phyloP scores from a whole-genome alignment of 2,113 vertebrate genomes.

The Rallus limicola region DNA sequence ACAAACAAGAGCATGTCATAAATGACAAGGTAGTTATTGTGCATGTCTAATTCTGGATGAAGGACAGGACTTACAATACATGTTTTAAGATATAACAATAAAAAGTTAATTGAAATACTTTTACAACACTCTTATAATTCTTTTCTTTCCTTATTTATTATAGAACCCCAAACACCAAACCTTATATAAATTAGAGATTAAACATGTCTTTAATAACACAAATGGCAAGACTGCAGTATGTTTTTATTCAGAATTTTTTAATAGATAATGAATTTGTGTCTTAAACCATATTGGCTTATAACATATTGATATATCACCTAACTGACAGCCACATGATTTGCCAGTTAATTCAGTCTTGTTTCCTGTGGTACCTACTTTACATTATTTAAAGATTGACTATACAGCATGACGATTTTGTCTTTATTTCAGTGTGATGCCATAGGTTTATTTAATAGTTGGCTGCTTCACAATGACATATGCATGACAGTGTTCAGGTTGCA shows the following conservation, averaged over 20 bases:
- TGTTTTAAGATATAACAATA: slow-evolving; percentile 1
- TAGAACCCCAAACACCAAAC: background rate
- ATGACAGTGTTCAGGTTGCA: background rate
- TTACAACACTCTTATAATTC: background rate
- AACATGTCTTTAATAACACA: background rate
- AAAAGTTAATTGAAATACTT: slow-evolving; percentile 36
- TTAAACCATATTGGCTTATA: background rate
- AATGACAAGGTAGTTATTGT: background rate
- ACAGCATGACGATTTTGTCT: background rate
- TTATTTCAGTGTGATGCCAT: background rate
- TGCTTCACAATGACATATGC: background rate
- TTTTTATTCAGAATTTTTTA: background rate
- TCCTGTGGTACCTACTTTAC: background rate
- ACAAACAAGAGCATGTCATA: background rate
- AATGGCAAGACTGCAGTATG: background rate
- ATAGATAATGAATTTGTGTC: background rate
- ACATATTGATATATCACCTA: background rate
- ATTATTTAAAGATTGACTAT: background rate
- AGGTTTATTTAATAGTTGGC: background rate
- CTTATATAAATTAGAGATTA: background rate
- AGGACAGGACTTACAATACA: background rate
- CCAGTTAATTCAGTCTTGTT: background rate
- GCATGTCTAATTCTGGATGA: background rate
- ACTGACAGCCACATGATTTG: background rate
- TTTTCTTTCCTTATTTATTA: background rate